Evolutionary conservation across 2,888 invertebrate species (phyloP).

Genomic region (Phaedon cochleariae): DNA sequence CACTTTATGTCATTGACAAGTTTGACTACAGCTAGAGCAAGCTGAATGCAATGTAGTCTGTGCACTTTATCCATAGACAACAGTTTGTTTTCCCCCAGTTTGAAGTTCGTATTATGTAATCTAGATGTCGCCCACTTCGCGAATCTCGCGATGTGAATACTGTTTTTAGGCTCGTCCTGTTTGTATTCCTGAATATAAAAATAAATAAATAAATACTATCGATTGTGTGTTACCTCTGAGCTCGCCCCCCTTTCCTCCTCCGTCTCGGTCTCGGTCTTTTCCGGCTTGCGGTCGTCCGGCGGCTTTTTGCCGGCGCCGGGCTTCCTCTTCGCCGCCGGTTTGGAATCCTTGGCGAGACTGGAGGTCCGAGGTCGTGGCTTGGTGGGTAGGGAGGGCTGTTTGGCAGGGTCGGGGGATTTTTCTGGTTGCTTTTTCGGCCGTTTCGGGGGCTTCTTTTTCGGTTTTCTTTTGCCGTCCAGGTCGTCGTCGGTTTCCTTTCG

Average conservation of each 20-base stretch:
- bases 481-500: constrained; percentile 56
- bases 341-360: not conserved
- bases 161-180: no score
- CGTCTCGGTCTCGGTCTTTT: constrained; percentile 1
- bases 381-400: not conserved
- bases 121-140: no score
- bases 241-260: constrained; percentile 17
- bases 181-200: no score
- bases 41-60: no score
- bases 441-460: constrained; percentile 42
- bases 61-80: no score
- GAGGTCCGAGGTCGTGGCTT: not conserved
- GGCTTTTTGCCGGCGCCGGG: constrained; percentile 14
- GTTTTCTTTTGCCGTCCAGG: constrained; percentile 45
- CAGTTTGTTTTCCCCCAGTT: no score
- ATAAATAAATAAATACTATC: no score
- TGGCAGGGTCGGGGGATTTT: not conserved
- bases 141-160: no score
- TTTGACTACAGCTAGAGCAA: no score
- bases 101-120: no score
- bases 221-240: no score
- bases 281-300: constrained; percentile 10
- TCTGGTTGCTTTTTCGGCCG: constrained; percentile 32
- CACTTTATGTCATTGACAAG: no score
- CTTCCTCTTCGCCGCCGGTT: not conserved